Conservation (phyloP, 2,797 vertebrate genomes). For the Aeoliscus strigatus region DNA sequence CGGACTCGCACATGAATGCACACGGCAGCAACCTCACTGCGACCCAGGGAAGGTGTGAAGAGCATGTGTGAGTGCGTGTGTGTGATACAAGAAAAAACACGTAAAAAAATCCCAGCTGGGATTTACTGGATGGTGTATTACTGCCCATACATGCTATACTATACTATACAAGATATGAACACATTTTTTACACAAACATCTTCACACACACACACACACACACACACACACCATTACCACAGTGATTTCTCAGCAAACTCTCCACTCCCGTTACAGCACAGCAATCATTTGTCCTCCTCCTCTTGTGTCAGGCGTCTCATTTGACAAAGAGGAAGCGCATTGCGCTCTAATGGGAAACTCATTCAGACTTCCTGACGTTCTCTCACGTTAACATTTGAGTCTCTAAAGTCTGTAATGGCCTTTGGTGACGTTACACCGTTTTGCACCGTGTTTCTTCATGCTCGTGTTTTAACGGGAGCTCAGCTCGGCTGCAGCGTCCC, state of each 20-base stretch:
- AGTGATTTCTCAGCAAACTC: constrained; percentile 23
- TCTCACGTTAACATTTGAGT: constrained; percentile 22
- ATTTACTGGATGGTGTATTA: constrained; percentile 22
- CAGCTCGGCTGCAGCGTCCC: constrained; percentile 26
- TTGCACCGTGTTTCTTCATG: constrained; percentile 8
- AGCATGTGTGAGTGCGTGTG: constrained; percentile 11
- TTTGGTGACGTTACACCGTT: constrained; percentile 4
- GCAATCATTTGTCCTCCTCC: constrained; percentile 20
- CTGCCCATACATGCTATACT: constrained; percentile 1
- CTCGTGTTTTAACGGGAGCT: constrained; percentile 5
- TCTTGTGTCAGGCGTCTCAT: constrained; percentile 9
- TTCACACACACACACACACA: constrained; percentile 8
- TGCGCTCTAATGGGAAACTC: constrained; percentile 22
- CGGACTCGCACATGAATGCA: background rate
- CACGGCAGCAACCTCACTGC: constrained; percentile 21
- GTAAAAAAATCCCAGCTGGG: constrained; percentile 45
- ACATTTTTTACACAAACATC: constrained; percentile 6
- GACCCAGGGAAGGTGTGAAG: constrained; percentile 34
- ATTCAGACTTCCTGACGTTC: constrained; percentile 24
- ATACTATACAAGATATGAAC: too few species aligned
- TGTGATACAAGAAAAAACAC: constrained; percentile 43
- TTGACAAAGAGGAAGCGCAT: constrained; percentile 32
- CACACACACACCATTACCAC: constrained; percentile 19
- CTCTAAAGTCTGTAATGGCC: constrained; percentile 6
- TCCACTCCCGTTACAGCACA: constrained; percentile 24